A percentile compares a stretch with the other conserved stretches of the same genome.
phyloP scores from a whole-genome alignment of 1,140 invertebrate genomes.

The Diachasma alloeum region DNA sequence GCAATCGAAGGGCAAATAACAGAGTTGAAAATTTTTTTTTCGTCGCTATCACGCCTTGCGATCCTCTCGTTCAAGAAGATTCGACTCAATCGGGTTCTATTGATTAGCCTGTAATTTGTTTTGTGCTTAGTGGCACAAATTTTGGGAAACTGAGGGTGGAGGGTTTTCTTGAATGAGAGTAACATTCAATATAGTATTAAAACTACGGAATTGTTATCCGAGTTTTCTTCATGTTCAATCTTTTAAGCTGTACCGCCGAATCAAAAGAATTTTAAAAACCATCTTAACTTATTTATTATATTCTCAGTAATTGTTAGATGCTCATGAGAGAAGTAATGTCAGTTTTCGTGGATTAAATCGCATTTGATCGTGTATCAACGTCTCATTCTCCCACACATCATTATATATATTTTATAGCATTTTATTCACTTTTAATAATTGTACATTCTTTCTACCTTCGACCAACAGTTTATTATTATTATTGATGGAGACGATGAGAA shows the following conservation, averaged over 20 bases:
- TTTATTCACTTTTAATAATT: slow-evolving; percentile 42
- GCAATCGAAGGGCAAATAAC: slow-evolving; percentile 37
- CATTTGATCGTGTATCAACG: slow-evolving; percentile 15
- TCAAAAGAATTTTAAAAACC: slow-evolving; percentile 36
- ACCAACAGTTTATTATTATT: slow-evolving; percentile 36
- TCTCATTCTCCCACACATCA: slow-evolving; percentile 37
- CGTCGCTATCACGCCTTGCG: slow-evolving; percentile 17
- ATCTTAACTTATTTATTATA: slow-evolving; percentile 49
- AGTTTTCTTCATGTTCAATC: slow-evolving; percentile 24
- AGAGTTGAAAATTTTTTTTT: slow-evolving; percentile 6
- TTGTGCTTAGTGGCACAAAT: slow-evolving; percentile 10
- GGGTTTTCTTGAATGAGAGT: background rate
- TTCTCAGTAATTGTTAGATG: slow-evolving; percentile 3
- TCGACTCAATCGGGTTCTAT: background rate
- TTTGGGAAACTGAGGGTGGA: background rate
- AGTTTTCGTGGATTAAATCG: background rate
- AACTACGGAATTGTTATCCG: slow-evolving; percentile 3
- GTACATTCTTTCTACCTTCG: slow-evolving; percentile 43
- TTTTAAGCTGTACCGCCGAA: slow-evolving; percentile 35
- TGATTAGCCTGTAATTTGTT: slow-evolving; percentile 9
- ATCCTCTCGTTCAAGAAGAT: slow-evolving; percentile 22
- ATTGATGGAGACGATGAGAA: background rate
- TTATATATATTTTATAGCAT: slow-evolving; percentile 3
- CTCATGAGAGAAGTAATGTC: slow-evolving; percentile 8
- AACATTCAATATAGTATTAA: slow-evolving; percentile 30